These are phyloP conservation scores for Poeciliopsis turneri DNA, from an alignment of 2,797 vertebrate species.

Conservation along the genomic window DNA sequence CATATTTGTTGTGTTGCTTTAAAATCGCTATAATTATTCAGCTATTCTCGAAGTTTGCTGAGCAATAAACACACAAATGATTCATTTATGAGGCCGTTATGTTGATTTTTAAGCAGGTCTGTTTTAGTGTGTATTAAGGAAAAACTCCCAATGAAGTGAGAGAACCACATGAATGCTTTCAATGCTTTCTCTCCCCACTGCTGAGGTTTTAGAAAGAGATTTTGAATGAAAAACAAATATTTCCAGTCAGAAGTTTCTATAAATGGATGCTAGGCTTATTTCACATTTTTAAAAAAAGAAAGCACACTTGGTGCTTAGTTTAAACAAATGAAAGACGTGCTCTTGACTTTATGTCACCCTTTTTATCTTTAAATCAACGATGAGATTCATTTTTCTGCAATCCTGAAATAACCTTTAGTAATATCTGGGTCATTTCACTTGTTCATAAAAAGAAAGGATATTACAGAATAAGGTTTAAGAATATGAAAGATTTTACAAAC, in stretches of 20 bases:
- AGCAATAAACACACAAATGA: background rate
- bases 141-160: background rate
- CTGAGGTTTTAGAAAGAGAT: background rate
- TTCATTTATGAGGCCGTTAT: background rate
- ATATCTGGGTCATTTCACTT: background rate
- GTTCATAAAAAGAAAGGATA: background rate
- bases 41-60: background rate
- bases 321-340: background rate
- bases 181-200: background rate
- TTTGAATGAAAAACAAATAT: background rate
- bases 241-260: background rate
- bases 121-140: background rate
- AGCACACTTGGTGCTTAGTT: background rate
- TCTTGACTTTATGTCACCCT: background rate
- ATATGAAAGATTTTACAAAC: background rate
- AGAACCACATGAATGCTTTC: background rate
- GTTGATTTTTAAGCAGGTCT: background rate
- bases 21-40: constrained; percentile 1
- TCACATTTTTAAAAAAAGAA: background rate
- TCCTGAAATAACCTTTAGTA: background rate
- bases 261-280: background rate
- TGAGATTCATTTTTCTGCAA: background rate
- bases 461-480: background rate
- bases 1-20: constrained; percentile 2
- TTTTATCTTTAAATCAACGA: background rate